A percentile compares a stretch with the other conserved stretches of the same genome.
phyloP scores from a whole-genome alignment of 1,140 invertebrate species.

The Apis florea region DNA sequence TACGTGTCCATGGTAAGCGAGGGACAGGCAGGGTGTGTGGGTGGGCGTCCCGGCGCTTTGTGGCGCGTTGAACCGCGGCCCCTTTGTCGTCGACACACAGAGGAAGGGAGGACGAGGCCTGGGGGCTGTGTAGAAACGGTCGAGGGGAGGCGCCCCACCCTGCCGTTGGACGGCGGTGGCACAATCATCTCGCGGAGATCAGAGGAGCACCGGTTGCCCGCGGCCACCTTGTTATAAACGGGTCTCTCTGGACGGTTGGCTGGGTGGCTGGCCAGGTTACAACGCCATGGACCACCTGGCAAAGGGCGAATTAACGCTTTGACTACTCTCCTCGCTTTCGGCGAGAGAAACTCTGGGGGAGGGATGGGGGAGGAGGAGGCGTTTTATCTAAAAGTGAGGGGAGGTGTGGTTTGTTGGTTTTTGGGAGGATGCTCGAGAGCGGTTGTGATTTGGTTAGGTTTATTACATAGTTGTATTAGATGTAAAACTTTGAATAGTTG shows the following conservation, averaged over 20 bases:
- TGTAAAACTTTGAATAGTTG: too few species aligned
- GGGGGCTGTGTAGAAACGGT: slow-evolving; percentile 68
- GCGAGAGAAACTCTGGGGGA: neutral
- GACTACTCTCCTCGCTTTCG: neutral
- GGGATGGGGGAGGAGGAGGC: too few species aligned
- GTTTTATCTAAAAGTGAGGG: too few species aligned
- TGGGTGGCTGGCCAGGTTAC: slow-evolving; percentile 49
- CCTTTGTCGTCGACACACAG: slow-evolving; percentile 72
- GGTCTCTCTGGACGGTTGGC: slow-evolving; percentile 57
- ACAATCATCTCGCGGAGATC: slow-evolving; percentile 76
- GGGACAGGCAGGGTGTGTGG: slow-evolving; percentile 51
- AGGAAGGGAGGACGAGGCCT: slow-evolving; percentile 45
- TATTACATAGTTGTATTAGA: too few species aligned
- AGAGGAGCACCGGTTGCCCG: slow-evolving; percentile 63
- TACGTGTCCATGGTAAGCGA: neutral
- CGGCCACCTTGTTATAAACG: slow-evolving; percentile 76
- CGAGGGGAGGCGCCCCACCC: slow-evolving; percentile 51
- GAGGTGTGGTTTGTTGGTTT: neutral
- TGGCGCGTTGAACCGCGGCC: slow-evolving; percentile 79
- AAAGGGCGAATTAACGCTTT: slow-evolving; percentile 48
- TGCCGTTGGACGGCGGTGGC: slow-evolving; percentile 54
- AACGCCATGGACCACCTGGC: slow-evolving; percentile 42
- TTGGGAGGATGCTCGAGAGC: too few species aligned
- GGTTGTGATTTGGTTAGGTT: too few species aligned
- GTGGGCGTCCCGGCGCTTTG: slow-evolving; percentile 77